These are phyloP conservation scores for Hecatera dysodea DNA, from an alignment of 2,888 invertebrate genomes.

Conservation along the genomic window DNA sequence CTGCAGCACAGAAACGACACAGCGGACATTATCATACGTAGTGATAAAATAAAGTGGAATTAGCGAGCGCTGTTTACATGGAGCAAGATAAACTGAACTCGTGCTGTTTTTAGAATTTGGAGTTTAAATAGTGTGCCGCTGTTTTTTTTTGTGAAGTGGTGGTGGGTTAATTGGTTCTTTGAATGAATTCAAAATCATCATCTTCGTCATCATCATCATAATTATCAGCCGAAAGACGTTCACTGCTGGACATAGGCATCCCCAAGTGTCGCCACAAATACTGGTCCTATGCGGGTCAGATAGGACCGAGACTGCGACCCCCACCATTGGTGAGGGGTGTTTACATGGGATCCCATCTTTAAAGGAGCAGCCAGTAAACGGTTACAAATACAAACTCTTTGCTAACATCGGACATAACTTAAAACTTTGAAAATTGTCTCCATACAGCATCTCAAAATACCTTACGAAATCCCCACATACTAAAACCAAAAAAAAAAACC, in stretches of 20 bases:
- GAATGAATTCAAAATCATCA: too few species aligned
- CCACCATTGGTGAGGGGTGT: too few species aligned
- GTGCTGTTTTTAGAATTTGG: constrained; percentile 22
- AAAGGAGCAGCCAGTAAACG: too few species aligned
- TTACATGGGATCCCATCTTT: too few species aligned
- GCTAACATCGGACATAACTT: neutral
- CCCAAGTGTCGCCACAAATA: too few species aligned
- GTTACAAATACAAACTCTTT: neutral
- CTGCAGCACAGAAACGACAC: constrained; percentile 53
- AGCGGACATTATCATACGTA: constrained; percentile 55
- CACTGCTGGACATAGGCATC: too few species aligned
- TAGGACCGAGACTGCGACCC: too few species aligned
- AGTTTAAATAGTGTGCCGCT: neutral
- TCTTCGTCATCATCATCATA: too few species aligned
- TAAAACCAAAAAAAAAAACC: constrained; percentile 6
- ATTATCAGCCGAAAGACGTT: too few species aligned
- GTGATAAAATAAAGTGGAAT: constrained; percentile 60
- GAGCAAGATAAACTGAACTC: constrained; percentile 36
- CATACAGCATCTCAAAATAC: neutral
- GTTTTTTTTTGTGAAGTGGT: neutral
- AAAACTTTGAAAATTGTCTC: neutral
- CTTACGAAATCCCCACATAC: too few species aligned
- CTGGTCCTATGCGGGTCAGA: too few species aligned
- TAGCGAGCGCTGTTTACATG: constrained; percentile 45
- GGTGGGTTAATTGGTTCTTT: neutral